A percentile compares a stretch with the other conserved stretches of the same genome.
phyloP scores from a whole-genome alignment of 1,140 invertebrate genomes.

The Sitophilus oryzae region DNA sequence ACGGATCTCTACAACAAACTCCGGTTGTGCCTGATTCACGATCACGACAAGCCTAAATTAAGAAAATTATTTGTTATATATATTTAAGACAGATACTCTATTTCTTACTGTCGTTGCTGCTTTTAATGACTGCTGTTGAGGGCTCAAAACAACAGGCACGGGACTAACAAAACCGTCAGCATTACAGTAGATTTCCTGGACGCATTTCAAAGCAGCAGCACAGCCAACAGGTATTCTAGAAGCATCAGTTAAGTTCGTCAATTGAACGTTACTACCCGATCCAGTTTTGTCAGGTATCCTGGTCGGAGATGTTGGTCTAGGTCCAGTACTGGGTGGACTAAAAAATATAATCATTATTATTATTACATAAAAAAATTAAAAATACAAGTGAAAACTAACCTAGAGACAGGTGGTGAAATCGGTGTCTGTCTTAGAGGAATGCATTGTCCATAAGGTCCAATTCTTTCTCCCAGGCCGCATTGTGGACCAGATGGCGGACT shows the following conservation, averaged over 20 bases:
- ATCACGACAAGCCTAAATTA: slow-evolving; percentile 65
- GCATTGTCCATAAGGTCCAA: background rate
- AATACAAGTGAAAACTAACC: too few relatives aligned
- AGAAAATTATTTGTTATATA: too few relatives aligned
- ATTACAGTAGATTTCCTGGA: slow-evolving; percentile 70
- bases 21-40: slow-evolving; percentile 60
- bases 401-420: too few relatives aligned
- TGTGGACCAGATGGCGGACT: background rate
- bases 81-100: too few relatives aligned
- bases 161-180: slow-evolving; percentile 68
- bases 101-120: slow-evolving; percentile 73
- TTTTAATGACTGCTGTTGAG: slow-evolving; percentile 60
- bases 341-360: too few relatives aligned
- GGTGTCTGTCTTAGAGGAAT: too few relatives aligned
- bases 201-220: slow-evolving; percentile 76
- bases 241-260: background rate
- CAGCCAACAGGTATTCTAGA: slow-evolving; percentile 55
- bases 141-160: slow-evolving; percentile 56
- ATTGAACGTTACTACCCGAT: background rate
- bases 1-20: slow-evolving; percentile 78
- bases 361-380: too few relatives aligned
- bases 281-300: background rate
- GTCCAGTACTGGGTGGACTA: too few relatives aligned
- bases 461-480: background rate
- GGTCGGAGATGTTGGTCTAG: too few relatives aligned